Evolutionary conservation across 1,140 invertebrate species (phyloP), one percentile per base, ranked within the genome.

Genomic region (Proctacanthus coquilletti): DNA sequence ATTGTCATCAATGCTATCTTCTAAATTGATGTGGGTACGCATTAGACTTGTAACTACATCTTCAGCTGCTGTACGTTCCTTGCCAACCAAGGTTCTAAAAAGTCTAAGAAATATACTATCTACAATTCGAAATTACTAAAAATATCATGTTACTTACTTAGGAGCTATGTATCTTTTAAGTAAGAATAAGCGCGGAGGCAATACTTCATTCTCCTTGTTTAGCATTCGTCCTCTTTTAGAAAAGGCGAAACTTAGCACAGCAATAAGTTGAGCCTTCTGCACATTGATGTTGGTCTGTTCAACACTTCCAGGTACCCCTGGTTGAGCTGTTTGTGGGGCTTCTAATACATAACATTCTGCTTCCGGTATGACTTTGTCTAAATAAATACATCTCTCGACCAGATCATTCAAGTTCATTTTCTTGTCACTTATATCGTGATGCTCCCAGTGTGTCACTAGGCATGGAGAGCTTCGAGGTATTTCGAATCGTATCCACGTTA

Each of bases 221-320:
- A 5, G 8, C 6, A 23, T 4, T n/a, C n/a, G 18, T 21, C 19
- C n/a, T 11, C 55, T 39, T 9, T 47, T 29, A 32, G 45, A 42
- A 4, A 59, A 20, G 0, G 50, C 50, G 38, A 45, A 58, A 9
- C 50, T 51, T 2, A 60, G 29, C 27, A 60, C 47, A 3, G 53
- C 48, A 4, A 44, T 45, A 4, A 60, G 31, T 39, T 60, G 56
- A 0, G 51, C 39, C 18, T 53, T 59, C 37, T 60, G 56, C 9
- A 60, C 48, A 33, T 52, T 59, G 0, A 60, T 48, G 42, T 60
- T 60, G 20, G 56, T 51, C 21, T 60, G 56, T 21, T 55, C 48
- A n/a, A 48, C 46, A 32, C 43, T 54, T 14, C 56, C 56, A 0
- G 53, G 53, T 38, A 53, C 51, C 17, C 36, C 52, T 10, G 44